Evolutionary conservation across 2,113 vertebrate genomes (phyloP).

Genomic region (Oreochromis spilurus): DNA sequence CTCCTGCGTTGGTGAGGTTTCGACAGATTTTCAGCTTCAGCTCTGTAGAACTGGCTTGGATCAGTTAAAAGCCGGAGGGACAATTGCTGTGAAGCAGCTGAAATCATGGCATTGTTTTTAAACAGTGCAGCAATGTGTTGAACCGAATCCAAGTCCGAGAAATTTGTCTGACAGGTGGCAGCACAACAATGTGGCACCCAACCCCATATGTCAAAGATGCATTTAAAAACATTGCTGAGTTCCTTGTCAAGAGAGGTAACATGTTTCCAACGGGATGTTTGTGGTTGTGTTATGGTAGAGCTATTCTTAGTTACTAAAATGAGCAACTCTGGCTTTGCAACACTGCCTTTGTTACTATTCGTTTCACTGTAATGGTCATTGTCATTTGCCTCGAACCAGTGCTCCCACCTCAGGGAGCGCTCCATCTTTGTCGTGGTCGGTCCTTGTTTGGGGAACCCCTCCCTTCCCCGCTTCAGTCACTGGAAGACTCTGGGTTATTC

Average conservation of each 20-base stretch:
- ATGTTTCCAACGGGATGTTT: background rate
- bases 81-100: background rate
- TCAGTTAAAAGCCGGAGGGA: background rate
- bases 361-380: background rate
- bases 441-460: slow-evolving; percentile 11
- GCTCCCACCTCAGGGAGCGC: background rate
- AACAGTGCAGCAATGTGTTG: background rate
- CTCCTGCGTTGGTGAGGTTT: background rate
- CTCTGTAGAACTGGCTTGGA: background rate
- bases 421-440: background rate
- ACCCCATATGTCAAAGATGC: background rate
- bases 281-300: background rate
- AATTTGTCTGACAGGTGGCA: background rate
- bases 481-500: slow-evolving; percentile 3
- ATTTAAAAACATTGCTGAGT: background rate
- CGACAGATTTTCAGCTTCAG: background rate
- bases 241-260: background rate
- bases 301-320: background rate
- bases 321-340: background rate
- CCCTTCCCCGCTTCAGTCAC: slow-evolving; percentile 1
- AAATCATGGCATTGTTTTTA: background rate
- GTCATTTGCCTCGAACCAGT: background rate
- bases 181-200: background rate
- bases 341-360: background rate
- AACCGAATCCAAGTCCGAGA: background rate